Conservation (phyloP, 2,888 invertebrate species). For the Aspidiotus destructor region DNA sequence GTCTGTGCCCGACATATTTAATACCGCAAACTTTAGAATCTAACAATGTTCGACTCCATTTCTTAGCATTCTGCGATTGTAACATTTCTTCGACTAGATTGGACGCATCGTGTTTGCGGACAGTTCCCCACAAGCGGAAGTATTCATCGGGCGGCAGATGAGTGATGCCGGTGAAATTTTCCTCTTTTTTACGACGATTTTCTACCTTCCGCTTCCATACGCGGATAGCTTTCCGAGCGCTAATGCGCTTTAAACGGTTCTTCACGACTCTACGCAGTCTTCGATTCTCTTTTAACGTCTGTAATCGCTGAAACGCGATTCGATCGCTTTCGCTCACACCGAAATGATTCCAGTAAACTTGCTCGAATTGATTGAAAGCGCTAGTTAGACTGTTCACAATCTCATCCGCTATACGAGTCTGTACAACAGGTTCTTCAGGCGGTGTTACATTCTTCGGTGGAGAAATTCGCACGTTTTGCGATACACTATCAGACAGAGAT, state of each 20-base stretch:
- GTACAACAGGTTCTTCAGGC: background rate
- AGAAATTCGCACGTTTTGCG: too few species aligned
- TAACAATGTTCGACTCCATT: slow-evolving; percentile 15
- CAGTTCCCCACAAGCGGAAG: slow-evolving; percentile 14
- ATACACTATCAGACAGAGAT: too few species aligned
- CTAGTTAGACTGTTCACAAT: slow-evolving; percentile 4
- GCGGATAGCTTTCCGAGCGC: slow-evolving; percentile 12
- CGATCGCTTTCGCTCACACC: background rate
- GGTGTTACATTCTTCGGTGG: background rate
- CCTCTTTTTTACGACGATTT: background rate
- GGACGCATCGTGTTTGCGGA: background rate
- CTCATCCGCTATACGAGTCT: slow-evolving; percentile 12
- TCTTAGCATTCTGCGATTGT: background rate
- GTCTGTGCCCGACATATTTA: slow-evolving; percentile 5
- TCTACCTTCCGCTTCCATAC: slow-evolving; percentile 15
- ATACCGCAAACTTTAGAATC: background rate
- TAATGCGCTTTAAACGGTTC: slow-evolving; percentile 12
- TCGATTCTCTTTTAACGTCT: background rate
- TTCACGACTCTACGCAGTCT: slow-evolving; percentile 3
- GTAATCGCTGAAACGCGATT: background rate
- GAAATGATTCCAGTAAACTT: slow-evolving; percentile 15
- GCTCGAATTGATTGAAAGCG: slow-evolving; percentile 15
- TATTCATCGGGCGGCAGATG: slow-evolving; percentile 14
- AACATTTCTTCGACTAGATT: slow-evolving; percentile 9
- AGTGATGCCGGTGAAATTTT: slow-evolving; percentile 19